Conservation (phyloP, 2,888 invertebrate genomes). For the Agriotes lineatus region DNA sequence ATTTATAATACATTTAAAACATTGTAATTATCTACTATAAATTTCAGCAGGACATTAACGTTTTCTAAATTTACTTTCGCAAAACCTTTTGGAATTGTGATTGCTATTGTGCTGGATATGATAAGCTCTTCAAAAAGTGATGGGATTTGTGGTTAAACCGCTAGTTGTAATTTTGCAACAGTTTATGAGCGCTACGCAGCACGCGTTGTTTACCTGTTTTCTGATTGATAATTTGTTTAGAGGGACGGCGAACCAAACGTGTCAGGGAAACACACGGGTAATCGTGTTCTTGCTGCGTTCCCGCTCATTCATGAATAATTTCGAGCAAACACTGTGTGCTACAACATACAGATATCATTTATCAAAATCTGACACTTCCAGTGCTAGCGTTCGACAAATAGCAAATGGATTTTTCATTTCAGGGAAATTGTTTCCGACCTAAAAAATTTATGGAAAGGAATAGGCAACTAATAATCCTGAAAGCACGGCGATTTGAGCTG, state of each 20-base stretch:
- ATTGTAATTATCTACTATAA: no score
- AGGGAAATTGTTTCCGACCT: conserved; percentile 14
- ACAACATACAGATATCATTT: conserved; percentile 24
- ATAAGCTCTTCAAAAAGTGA: no score
- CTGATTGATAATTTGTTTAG: conserved; percentile 15
- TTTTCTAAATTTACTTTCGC: no score
- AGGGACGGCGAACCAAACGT: background rate
- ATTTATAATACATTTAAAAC: no score
- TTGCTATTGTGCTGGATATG: no score
- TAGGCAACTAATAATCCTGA: conserved; percentile 17
- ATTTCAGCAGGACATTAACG: no score
- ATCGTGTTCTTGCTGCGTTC: conserved; percentile 16
- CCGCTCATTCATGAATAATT: conserved; percentile 28
- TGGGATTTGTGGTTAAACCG: no score
- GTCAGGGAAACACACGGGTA: conserved; percentile 17
- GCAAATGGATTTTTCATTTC: conserved; percentile 27
- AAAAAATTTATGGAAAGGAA: conserved; percentile 17
- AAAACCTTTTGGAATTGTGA: no score
- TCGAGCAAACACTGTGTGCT: conserved; percentile 14
- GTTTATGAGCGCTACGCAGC: no score
- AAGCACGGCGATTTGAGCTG: conserved; percentile 11
- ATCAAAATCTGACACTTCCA: conserved; percentile 33
- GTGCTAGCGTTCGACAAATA: conserved; percentile 16
- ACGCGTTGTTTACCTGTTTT: no score
- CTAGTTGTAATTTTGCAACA: no score